Evolutionary conservation across 2,888 invertebrate species (phyloP).

Genomic region (Lithophane socia): DNA sequence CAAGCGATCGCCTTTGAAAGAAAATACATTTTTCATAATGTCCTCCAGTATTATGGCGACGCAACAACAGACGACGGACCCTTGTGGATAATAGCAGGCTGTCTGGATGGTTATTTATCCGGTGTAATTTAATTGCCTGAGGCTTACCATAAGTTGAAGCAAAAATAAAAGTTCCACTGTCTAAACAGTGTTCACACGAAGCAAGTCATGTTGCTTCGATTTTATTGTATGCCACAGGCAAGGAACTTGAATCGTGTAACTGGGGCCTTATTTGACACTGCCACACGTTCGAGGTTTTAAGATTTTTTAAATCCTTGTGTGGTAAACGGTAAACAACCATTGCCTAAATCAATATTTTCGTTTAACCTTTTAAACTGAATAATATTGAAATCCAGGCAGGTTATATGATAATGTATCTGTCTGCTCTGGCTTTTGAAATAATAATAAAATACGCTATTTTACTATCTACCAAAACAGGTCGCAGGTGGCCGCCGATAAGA

Average conservation of each 20-base stretch:
- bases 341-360: slow-evolving; percentile 18
- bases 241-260: neutral
- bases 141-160: neutral
- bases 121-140: no score
- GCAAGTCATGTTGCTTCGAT: neutral
- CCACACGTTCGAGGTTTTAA: slow-evolving; percentile 2
- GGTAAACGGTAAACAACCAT: neutral
- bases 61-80: slow-evolving; percentile 65
- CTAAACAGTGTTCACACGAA: neutral
- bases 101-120: neutral
- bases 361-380: slow-evolving; percentile 3
- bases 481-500: neutral
- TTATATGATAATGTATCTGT: neutral
- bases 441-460: neutral
- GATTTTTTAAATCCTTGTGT: neutral
- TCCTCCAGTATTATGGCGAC: slow-evolving; percentile 69
- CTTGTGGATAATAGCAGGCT: slow-evolving; percentile 20
- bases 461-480: slow-evolving; percentile 2
- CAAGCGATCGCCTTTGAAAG: slow-evolving; percentile 74
- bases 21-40: slow-evolving; percentile 81
- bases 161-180: neutral
- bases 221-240: neutral
- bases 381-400: neutral
- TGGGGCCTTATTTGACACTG: neutral
- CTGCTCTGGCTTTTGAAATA: neutral